Evolutionary conservation across 2,888 invertebrate genomes (phyloP), one percentile per base, ranked within the genome.

Genomic region (Pollenia griseotomentosa): DNA sequence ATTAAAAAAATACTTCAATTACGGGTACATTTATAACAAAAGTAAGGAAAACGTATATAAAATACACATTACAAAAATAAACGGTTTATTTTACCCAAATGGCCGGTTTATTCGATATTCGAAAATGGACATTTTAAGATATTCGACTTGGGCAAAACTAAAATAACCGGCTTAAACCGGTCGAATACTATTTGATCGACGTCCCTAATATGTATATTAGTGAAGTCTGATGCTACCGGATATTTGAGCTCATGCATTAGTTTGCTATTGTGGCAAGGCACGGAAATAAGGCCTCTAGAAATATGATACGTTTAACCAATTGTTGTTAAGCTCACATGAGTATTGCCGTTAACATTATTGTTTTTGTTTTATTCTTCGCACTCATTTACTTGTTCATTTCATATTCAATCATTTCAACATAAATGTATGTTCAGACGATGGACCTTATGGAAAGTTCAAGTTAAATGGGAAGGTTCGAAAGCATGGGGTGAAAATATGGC

Each of bases 241-340:
- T 85, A 82, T 75, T 79, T 73, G 53, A 79, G 77, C 80, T 71
- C 63, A 85, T 74, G 68, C 74, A 87, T 85, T 87, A 79, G 81
- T 79, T 61, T 73, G 74, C 55, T 74, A 74, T 82, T 87, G 81
- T 53, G 87, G 78, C 70, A 70, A 57, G 51, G 85, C 53, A 70
- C 68, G 87, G 85, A 87, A 87, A 87, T 85, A 70, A 85, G 65
- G 74, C 78, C 78, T 78, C 46, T 75, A 65, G 75, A 80, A 84
- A 84, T 86, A 73, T 84, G 77, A 73, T 81, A 84, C 83, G 77
- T 84, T 84, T 80, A 77, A 53, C 46, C 70, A 83, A 66, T 71
- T 83, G 73, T 71, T 80, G n/a, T 75, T 42, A 55, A 46, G 46
- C 42, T 48, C 68, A 61, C 4, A 33, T 66, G 44, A 46, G 23